These are phyloP conservation scores for Drosophila albomicans DNA, from an alignment of 1,140 invertebrate genomes.

Conservation along the genomic window DNA sequence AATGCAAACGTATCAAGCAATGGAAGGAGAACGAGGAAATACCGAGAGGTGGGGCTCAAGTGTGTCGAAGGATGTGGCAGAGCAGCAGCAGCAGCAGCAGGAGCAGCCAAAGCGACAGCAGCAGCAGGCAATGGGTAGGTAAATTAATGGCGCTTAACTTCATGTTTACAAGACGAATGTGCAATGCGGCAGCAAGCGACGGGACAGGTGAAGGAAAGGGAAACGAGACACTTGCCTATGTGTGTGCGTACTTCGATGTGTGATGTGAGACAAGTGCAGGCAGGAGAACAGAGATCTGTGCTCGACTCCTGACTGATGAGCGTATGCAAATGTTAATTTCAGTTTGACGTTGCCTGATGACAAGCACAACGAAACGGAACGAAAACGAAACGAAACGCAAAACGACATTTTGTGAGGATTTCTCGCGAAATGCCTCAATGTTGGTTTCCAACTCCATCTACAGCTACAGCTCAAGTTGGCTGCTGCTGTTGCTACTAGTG, in stretches of 20 bases:
- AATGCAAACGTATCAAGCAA: slow-evolving; percentile 35
- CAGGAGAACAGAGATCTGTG: slow-evolving; percentile 17
- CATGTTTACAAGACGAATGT: slow-evolving; percentile 83
- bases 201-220: neutral
- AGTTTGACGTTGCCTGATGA: slow-evolving; percentile 62
- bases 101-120: neutral
- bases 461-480: too few relatives aligned
- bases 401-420: slow-evolving; percentile 31
- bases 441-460: neutral
- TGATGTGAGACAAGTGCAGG: slow-evolving; percentile 22
- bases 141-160: slow-evolving; percentile 83
- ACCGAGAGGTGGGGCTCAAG: neutral
- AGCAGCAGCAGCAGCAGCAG: neutral
- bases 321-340: slow-evolving; percentile 74
- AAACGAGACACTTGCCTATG: neutral
- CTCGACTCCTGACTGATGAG: slow-evolving; percentile 66
- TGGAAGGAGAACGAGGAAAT: neutral
- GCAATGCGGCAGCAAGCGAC: slow-evolving; percentile 20
- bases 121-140: slow-evolving; percentile 35
- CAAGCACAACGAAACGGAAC: slow-evolving; percentile 46
- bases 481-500: neutral
- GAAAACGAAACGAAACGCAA: slow-evolving; percentile 21
- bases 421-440: slow-evolving; percentile 21
- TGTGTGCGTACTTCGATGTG: neutral
- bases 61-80: slow-evolving; percentile 12